Evolutionary conservation across 2,888 invertebrate genomes (phyloP).

Genomic region (Acholoe squamosa): DNA sequence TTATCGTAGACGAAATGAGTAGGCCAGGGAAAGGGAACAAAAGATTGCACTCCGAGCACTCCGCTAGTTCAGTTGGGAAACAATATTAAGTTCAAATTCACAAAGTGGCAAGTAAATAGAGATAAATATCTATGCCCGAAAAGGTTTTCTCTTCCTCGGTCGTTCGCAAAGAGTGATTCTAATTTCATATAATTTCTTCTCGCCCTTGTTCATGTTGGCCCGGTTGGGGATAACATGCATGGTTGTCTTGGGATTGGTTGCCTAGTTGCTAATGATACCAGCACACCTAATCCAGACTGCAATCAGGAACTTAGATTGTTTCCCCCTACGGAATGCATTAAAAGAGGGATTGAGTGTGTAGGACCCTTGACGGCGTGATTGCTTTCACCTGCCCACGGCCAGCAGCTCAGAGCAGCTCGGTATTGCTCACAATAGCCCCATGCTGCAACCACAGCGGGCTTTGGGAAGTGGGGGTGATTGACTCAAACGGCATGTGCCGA

Average conservation of each 20-base stretch:
- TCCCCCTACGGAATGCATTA: conserved; percentile 5
- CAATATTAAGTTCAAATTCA: too few relatives aligned
- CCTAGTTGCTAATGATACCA: conserved; percentile 52
- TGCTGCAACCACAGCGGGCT: neutral
- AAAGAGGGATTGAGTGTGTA: conserved; percentile 17
- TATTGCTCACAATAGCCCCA: neutral
- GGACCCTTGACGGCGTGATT: conserved; percentile 40
- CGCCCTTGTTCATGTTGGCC: conserved; percentile 21
- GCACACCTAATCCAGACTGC: conserved; percentile 31
- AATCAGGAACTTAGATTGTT: conserved; percentile 51
- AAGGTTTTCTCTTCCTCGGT: neutral
- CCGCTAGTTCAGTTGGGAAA: too few relatives aligned
- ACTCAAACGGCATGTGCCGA: conserved; percentile 47
- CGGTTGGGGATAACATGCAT: conserved; percentile 41
- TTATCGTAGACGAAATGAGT: too few relatives aligned
- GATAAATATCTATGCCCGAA: neutral
- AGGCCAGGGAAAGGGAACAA: too few relatives aligned
- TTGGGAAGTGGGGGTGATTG: neutral
- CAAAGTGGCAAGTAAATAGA: neutral
- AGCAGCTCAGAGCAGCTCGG: neutral
- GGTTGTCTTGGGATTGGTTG: conserved; percentile 55
- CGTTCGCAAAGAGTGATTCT: neutral
- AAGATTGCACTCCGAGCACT: too few relatives aligned
- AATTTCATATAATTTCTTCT: conserved; percentile 11
- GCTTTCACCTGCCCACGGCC: conserved; percentile 43